phyloP scores from a whole-genome alignment of 2,113 vertebrate species.

The Kryptolebias marmoratus region DNA sequence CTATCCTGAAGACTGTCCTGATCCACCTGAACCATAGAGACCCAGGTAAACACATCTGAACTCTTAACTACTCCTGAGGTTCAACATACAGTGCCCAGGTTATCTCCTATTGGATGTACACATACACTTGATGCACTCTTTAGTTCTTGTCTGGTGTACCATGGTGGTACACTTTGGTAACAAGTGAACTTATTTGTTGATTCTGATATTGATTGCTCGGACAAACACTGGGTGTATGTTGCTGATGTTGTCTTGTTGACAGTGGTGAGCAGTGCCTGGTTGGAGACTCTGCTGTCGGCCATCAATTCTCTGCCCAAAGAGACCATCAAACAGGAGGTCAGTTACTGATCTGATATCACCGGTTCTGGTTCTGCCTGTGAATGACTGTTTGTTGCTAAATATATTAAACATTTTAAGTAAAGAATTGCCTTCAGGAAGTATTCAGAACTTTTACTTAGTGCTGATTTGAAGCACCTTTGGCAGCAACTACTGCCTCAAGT shows the following conservation, averaged over 20 bases:
- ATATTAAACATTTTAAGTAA: no score
- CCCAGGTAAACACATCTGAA: slow-evolving; percentile 43
- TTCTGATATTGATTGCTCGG: neutral
- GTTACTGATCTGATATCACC: neutral
- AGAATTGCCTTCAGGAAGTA: no score
- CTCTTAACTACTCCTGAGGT: slow-evolving; percentile 26
- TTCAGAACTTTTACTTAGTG: no score
- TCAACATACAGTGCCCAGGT: neutral
- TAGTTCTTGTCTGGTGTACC: neutral
- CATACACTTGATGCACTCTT: no score
- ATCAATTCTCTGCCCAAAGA: slow-evolving; percentile 92
- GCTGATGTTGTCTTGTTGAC: slow-evolving; percentile 24
- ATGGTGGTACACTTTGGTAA: neutral
- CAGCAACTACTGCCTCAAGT: no score
- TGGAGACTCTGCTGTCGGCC: slow-evolving; percentile 91
- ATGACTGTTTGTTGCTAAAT: no score
- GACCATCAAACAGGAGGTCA: slow-evolving; percentile 89
- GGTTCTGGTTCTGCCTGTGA: neutral
- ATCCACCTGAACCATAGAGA: slow-evolving; percentile 91
- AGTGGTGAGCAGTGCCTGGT: slow-evolving; percentile 94
- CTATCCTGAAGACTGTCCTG: slow-evolving; percentile 91
- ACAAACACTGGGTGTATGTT: neutral
- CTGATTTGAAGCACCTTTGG: no score
- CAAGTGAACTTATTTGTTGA: neutral
- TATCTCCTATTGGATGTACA: no score